These are phyloP conservation scores for Ctenochaetus hawaiiensis DNA, from an alignment of 2,797 vertebrate species.

Conservation along the genomic window DNA sequence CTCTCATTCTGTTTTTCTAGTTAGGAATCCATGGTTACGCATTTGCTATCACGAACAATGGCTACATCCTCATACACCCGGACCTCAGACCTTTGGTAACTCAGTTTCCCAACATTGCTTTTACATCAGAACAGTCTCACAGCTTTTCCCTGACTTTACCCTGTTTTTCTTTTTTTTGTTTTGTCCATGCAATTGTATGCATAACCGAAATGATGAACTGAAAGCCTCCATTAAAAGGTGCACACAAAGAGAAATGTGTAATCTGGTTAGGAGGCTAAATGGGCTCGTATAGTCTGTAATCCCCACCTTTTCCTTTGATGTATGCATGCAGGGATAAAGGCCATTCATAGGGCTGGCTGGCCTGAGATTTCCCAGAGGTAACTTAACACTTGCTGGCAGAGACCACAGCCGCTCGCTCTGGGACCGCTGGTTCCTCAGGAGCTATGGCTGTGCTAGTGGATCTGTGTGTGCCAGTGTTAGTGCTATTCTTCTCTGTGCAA, in stretches of 20 bases:
- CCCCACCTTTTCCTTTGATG: constrained; percentile 89
- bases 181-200: constrained; percentile 60
- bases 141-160: constrained; percentile 69
- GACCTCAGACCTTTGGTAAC: constrained; percentile 97
- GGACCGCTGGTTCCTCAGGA: constrained; percentile 75
- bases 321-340: constrained; percentile 91
- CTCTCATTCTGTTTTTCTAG: constrained; percentile 79
- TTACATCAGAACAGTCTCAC: constrained; percentile 28
- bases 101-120: constrained; percentile 8
- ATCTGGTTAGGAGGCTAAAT: constrained; percentile 76
- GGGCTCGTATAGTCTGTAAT: constrained; percentile 86
- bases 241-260: constrained; percentile 67
- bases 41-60: constrained; percentile 98
- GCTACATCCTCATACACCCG: constrained; percentile 97
- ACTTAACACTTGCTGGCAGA: constrained; percentile 86
- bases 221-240: constrained; percentile 50
- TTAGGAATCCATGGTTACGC: constrained; percentile 97
- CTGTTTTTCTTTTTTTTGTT: constrained; percentile 61
- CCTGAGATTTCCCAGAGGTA: constrained; percentile 88
- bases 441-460: constrained; percentile 80
- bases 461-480: constrained; percentile 82
- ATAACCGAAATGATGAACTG: constrained; percentile 58
- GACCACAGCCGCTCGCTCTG: constrained; percentile 81
- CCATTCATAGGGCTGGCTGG: constrained; percentile 87
- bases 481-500: constrained; percentile 83